Percentiles rank a stretch among this genome's conserved stretches.
These are phyloP conservation scores for Orthonevra nobilis DNA, from an alignment of 2,888 invertebrate genomes.

Conservation along the genomic window DNA sequence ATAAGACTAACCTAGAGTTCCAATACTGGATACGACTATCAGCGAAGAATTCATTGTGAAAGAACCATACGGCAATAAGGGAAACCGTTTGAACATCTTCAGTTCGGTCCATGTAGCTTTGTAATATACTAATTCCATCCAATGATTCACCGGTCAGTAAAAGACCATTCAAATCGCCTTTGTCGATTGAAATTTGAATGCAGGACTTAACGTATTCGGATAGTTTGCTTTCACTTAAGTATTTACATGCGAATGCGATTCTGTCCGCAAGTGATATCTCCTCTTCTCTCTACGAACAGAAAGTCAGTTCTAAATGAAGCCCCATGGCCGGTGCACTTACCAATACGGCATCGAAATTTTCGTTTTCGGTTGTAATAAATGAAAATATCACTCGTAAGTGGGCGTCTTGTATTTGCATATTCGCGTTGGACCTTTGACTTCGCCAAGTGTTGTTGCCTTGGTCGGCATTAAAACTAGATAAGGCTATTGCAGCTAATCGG, in stretches of 20 bases:
- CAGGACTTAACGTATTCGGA: conserved; percentile 88
- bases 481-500: conserved; percentile 86
- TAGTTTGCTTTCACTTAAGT: conserved; percentile 89
- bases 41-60: conserved; percentile 85
- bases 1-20: conserved; percentile 83
- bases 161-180: conserved; percentile 91
- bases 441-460: conserved; percentile 88
- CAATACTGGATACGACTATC: conserved; percentile 84
- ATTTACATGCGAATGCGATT: conserved; percentile 94
- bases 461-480: conserved; percentile 93
- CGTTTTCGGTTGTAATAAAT: conserved; percentile 91
- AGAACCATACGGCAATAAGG: conserved; percentile 88
- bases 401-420: conserved; percentile 90
- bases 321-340: too few relatives aligned
- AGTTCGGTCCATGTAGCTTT: conserved; percentile 91
- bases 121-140: conserved; percentile 90
- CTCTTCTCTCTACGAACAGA: conserved; percentile 86
- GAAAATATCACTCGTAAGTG: conserved; percentile 95
- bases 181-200: conserved; percentile 85
- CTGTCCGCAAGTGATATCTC: conserved; percentile 93
- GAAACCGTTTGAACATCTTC: conserved; percentile 96
- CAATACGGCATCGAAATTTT: conserved; percentile 88
- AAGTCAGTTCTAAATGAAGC: not conserved
- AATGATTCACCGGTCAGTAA: conserved; percentile 90
- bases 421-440: conserved; percentile 87